Percentiles rank a stretch among this genome's conserved stretches.
phyloP scores from a whole-genome alignment of 2,113 vertebrate genomes.

The Phoxinus phoxinus region DNA sequence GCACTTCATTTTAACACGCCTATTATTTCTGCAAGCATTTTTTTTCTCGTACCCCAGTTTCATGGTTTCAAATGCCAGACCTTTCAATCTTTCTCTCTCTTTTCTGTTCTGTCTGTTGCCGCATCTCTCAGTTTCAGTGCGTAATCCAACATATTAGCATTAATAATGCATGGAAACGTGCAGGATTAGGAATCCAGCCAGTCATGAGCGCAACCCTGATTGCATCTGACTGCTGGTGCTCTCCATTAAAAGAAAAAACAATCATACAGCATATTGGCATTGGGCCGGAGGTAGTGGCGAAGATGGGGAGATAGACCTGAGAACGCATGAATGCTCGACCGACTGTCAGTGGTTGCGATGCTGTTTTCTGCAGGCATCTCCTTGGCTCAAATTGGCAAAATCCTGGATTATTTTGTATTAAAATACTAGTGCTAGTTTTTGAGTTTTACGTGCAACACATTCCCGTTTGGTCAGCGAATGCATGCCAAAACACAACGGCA shows the following conservation, averaged over 20 bases:
- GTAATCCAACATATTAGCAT: slow-evolving; percentile 45
- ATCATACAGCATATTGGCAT: background rate
- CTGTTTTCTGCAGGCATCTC: background rate
- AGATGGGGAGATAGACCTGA: background rate
- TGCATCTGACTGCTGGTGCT: slow-evolving; percentile 53
- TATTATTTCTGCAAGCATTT: background rate
- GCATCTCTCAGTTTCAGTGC: background rate
- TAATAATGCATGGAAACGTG: slow-evolving; percentile 59
- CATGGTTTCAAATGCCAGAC: slow-evolving; percentile 19
- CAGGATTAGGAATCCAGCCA: slow-evolving; percentile 39
- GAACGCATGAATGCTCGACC: background rate
- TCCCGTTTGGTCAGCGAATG: background rate
- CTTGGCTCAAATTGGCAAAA: background rate
- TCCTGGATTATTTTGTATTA: background rate
- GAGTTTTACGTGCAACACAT: background rate
- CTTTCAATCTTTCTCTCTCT: background rate
- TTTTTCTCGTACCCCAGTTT: background rate
- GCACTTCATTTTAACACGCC: background rate
- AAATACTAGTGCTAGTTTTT: background rate
- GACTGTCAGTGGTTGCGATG: background rate
- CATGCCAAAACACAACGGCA: background rate
- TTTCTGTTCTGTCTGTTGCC: background rate
- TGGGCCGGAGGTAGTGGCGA: background rate
- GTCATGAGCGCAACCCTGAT: slow-evolving; percentile 52
- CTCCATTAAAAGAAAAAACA: slow-evolving; percentile 34